Base-by-base conservation (phyloP, 2,113 vertebrate genomes). In the Tragelaphus buxtoni region DNA sequence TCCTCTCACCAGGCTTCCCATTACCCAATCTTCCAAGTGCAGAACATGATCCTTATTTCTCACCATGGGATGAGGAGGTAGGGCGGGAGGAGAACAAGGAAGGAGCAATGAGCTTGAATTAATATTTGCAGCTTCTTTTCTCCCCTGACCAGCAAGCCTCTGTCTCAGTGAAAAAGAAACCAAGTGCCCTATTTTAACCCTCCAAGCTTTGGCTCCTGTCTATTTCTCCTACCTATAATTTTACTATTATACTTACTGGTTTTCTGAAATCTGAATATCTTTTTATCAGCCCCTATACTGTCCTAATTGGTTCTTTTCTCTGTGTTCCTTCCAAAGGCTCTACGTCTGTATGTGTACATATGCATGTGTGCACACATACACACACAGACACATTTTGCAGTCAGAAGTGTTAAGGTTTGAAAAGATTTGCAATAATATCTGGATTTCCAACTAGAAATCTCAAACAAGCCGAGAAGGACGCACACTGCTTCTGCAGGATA, bases 1-100 rank as follows among this genome's bases (percentile, higher is more conserved):
- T 97, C 65, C 80, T 93, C 79, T 91, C 92, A 91, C 88, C 90
- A 95, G 60, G 95, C 35, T 94, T 92, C 87, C 77, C 90, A 97
- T 97, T 96, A 96, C 83, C 83, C 95, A 95, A 42, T 93, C 95
- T 97, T 97, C 95, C 83, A 93, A 96, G 47, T 95, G 30, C 2
- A 9, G 58, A 91, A 94, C 32, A n/a, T 80, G 92, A 86, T 97
- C 84, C 84, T 95, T 96, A 97, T 96, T 95, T 97, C 96, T 96
- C 90, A 95, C 92, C 88, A 92, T 84, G 65, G 79, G 53, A 90
- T 79, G 83, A 95, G 42, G 94, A 88, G 18, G 42, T 51, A 93
- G 72, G 56, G 24, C 55, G 42, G 42, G 39, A 87, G 74, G 30
- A 89, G 89, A 88, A 22, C 82, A 93, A 95, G 74, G 30, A 90